Percentiles rank a stretch among this genome's conserved stretches.
phyloP scores from a whole-genome alignment of 2,797 vertebrate genomes.

The Anabacerthia variegaticeps region DNA sequence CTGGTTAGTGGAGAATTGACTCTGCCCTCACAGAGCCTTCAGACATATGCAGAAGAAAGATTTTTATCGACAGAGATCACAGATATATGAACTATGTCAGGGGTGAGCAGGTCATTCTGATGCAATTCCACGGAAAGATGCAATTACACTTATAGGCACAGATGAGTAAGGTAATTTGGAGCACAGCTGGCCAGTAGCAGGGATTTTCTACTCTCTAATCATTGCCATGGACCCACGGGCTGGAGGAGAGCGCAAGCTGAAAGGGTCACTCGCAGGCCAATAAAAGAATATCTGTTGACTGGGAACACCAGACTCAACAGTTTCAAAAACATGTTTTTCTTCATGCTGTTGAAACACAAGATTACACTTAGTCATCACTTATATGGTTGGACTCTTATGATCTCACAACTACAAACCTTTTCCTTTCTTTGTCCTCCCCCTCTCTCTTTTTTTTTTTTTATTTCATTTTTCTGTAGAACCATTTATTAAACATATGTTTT shows the following conservation, averaged over 20 bases:
- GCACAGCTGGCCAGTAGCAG: constrained; percentile 41
- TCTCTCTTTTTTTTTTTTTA: too few species aligned
- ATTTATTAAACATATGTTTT: constrained; percentile 15
- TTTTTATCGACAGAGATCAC: neutral
- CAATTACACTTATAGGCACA: constrained; percentile 19
- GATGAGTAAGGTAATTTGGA: constrained; percentile 44
- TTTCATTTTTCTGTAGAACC: neutral
- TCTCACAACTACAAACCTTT: constrained; percentile 8
- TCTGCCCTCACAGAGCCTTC: neutral
- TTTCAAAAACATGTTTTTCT: constrained; percentile 56
- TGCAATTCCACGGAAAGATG: constrained; percentile 27
- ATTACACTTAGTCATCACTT: constrained; percentile 45
- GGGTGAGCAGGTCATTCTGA: constrained; percentile 39
- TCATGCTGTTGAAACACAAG: constrained; percentile 33
- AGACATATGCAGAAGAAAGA: neutral
- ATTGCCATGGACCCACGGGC: neutral
- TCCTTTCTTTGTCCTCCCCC: neutral
- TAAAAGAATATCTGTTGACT: constrained; percentile 19
- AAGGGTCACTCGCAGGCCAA: constrained; percentile 28
- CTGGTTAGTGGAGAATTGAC: neutral
- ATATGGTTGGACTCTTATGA: neutral
- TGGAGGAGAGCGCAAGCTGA: constrained; percentile 12
- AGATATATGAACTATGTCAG: neutral
- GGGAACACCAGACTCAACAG: neutral
- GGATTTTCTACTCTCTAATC: constrained; percentile 41